These are phyloP conservation scores for Potamilus streckersoni DNA, from an alignment of 1,140 invertebrate species.

Conservation along the genomic window DNA sequence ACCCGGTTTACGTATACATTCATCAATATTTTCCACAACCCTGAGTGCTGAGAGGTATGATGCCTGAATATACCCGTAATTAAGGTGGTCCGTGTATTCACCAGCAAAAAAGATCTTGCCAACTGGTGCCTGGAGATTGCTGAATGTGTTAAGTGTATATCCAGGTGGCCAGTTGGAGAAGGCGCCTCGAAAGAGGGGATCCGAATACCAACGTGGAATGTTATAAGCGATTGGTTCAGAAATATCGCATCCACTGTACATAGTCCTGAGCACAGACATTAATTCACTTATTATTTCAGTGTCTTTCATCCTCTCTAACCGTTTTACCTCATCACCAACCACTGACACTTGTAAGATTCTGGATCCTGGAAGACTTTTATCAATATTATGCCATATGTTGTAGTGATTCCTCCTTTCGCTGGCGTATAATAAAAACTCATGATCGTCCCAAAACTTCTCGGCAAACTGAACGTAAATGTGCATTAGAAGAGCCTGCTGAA, in stretches of 20 bases:
- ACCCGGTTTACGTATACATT: too few species aligned
- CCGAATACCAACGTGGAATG: constrained; percentile 15
- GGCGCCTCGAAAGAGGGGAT: constrained; percentile 18
- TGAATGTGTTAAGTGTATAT: constrained; percentile 12
- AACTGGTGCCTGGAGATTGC: constrained; percentile 1
- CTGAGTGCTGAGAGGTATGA: constrained; percentile 1
- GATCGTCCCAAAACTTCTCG: constrained; percentile 21
- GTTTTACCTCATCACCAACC: constrained; percentile 6
- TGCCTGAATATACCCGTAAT: constrained; percentile 22
- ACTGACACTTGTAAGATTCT: constrained; percentile 27
- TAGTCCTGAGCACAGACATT: background rate
- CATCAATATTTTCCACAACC: too few species aligned
- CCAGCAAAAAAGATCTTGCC: constrained; percentile 19
- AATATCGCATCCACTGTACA: constrained; percentile 7
- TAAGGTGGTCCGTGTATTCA: constrained; percentile 7
- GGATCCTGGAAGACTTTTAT: constrained; percentile 12
- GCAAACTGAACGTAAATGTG: constrained; percentile 26
- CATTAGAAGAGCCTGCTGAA: constrained; percentile 2
- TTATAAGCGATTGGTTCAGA: background rate
- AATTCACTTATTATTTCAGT: constrained; percentile 5
- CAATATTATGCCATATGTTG: constrained; percentile 25
- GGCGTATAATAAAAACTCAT: constrained; percentile 13
- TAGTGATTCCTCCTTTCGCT: constrained; percentile 9
- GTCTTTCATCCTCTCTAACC: constrained; percentile 8
- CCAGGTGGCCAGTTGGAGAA: constrained; percentile 26